A percentile compares a stretch with the other conserved stretches of the same genome.
These are phyloP conservation scores for Protobothrops flavoviridis DNA, from an alignment of 2,113 vertebrate genomes.

Conservation along the genomic window DNA sequence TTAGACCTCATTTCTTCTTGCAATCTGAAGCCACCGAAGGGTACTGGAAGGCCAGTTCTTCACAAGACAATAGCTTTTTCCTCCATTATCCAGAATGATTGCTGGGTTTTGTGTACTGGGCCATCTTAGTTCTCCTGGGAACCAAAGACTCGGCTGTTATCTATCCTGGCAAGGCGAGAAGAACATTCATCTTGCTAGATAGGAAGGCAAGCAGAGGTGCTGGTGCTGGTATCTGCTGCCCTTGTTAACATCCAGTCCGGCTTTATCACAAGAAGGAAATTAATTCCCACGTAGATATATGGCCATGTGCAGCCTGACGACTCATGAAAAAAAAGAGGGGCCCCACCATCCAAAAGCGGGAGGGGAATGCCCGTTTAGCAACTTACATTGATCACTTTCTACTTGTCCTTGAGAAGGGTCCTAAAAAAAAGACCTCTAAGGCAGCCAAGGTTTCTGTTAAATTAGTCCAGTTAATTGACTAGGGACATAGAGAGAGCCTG, in stretches of 20 bases:
- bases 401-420: not conserved
- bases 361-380: not conserved
- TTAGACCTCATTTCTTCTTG: not conserved
- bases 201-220: not conserved
- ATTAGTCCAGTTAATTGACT: not conserved
- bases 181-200: slow-evolving; percentile 23
- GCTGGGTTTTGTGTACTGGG: not conserved
- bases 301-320: not conserved
- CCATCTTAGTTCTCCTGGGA: not conserved
- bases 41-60: not conserved
- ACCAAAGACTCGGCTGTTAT: not conserved
- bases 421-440: not conserved
- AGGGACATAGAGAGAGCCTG: rapidly evolving
- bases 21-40: not conserved
- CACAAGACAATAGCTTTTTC: not conserved
- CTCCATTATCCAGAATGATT: not conserved
- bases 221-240: not conserved
- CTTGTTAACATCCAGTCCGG: not conserved
- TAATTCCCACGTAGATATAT: not conserved
- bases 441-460: not conserved
- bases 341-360: not conserved
- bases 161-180: not conserved
- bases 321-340: not conserved
- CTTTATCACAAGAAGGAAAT: slow-evolving; percentile 13
- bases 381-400: not conserved